These are phyloP conservation scores for Eremobia ochroleuca DNA, from an alignment of 2,888 invertebrate species.

Conservation along the genomic window DNA sequence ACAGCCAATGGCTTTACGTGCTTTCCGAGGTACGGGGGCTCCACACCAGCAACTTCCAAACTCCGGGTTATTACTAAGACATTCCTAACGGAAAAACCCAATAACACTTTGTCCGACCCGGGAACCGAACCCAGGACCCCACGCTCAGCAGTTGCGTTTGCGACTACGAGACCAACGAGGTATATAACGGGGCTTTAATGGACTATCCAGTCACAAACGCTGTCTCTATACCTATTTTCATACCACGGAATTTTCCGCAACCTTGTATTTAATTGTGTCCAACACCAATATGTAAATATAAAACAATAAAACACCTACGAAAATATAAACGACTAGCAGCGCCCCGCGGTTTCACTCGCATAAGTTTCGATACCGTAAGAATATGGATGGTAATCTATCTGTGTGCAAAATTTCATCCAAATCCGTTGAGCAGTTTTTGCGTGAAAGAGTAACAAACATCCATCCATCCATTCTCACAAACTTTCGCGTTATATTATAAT, in stretches of 20 bases:
- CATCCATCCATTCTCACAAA: too few species aligned
- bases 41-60: neutral
- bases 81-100: neutral
- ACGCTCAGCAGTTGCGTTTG: neutral
- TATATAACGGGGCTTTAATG: neutral
- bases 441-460: too few species aligned
- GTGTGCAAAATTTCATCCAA: neutral
- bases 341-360: neutral
- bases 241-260: conserved; percentile 10
- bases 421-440: neutral
- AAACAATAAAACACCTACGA: conserved; percentile 21
- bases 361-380: neutral
- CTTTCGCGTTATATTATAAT: neutral
- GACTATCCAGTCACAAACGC: neutral
- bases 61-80: neutral
- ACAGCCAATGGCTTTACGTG: neutral
- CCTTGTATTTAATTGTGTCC: conserved; percentile 15
- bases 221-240: neutral
- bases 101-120: neutral
- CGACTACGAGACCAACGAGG: neutral
- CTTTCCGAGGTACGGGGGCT: neutral
- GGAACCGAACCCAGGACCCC: neutral
- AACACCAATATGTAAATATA: neutral
- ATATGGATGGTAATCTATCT: neutral
- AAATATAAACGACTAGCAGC: conserved; percentile 7